Conservation (phyloP, 2,797 vertebrate species). For the Pteronotus mesoamericanus region DNA sequence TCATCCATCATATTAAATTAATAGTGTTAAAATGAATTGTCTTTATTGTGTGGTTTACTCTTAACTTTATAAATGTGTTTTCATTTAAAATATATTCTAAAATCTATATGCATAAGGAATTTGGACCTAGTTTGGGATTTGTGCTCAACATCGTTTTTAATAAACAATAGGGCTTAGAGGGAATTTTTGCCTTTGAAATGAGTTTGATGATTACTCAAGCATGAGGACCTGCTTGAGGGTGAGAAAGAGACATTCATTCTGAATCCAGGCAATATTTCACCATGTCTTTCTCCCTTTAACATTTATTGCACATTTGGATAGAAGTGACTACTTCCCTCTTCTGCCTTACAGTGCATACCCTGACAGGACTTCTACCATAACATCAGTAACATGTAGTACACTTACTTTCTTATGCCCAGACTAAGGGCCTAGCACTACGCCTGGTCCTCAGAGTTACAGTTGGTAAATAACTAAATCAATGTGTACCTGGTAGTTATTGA, state of each 20-base stretch:
- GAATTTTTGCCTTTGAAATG: background rate
- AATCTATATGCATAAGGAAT: background rate
- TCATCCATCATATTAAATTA: background rate
- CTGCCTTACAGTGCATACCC: background rate
- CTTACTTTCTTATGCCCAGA: background rate
- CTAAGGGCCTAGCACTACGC: background rate
- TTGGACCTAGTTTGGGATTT: background rate
- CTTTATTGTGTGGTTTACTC: conserved; percentile 2
- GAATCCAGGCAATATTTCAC: background rate
- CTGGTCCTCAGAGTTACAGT: background rate
- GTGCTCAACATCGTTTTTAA: background rate
- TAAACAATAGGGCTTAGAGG: background rate
- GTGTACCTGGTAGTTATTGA: background rate
- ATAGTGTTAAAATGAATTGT: background rate
- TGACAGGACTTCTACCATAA: background rate
- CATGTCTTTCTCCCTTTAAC: background rate
- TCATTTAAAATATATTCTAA: background rate
- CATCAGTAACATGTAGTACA: background rate
- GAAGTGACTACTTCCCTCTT: background rate
- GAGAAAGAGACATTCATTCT: background rate
- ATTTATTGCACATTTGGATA: background rate
- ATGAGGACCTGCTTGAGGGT: background rate
- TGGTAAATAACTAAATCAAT: background rate
- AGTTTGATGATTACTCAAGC: background rate
- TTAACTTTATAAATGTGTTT: background rate